phyloP scores from a whole-genome alignment of 2,797 vertebrate genomes.

The Ptychobarbus kaznakovi region DNA sequence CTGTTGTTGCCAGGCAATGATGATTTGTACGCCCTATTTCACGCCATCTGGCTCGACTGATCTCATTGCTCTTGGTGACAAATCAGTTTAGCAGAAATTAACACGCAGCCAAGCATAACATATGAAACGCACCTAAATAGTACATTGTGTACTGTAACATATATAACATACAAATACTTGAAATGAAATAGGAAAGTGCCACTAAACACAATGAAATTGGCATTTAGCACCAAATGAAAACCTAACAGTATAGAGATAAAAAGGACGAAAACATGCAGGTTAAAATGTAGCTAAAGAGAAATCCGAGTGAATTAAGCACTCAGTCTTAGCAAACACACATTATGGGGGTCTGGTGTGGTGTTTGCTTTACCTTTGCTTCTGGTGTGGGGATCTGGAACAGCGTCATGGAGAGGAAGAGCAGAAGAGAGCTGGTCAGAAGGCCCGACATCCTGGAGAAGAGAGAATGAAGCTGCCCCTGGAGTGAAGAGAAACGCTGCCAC shows the following conservation, averaged over 20 bases:
- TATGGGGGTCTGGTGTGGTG: background rate
- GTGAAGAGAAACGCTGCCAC: constrained; percentile 55
- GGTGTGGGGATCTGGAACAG: constrained; percentile 57
- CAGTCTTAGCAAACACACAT: background rate
- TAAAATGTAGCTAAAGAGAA: background rate
- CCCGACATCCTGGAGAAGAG: constrained; percentile 69
- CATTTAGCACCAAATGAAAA: background rate
- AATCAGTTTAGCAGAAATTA: constrained; percentile 32
- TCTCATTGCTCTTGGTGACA: constrained; percentile 29
- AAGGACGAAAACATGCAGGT: background rate
- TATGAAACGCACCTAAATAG: constrained; percentile 25
- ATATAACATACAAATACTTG: background rate
- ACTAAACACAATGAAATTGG: background rate
- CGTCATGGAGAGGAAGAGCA: constrained; percentile 58
- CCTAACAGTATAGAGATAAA: background rate
- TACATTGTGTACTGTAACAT: background rate
- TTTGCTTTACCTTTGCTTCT: constrained; percentile 65
- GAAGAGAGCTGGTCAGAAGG: constrained; percentile 62
- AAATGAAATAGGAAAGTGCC: background rate
- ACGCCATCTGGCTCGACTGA: constrained; percentile 34
- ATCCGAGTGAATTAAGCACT: background rate
- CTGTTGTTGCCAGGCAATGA: constrained; percentile 61
- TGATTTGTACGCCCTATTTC: constrained; percentile 44
- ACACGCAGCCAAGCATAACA: background rate
- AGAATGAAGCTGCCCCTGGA: constrained; percentile 69